A percentile compares a stretch with the other conserved stretches of the same genome.
Evolutionary conservation across 2,888 invertebrate genomes (phyloP).

Genomic region (Melinaea menophilus): DNA sequence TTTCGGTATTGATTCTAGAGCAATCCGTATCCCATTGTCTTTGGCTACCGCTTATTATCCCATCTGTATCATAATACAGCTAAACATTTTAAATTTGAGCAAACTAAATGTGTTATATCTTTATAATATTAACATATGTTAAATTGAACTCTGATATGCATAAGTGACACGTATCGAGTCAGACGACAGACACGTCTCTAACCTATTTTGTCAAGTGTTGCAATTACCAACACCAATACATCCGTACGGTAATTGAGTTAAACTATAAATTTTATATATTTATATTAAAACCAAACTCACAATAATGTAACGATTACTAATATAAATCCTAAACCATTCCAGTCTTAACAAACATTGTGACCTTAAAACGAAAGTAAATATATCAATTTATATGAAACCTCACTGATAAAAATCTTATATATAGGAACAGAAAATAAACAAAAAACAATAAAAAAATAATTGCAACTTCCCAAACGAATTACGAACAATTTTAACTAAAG

Average conservation of each 20-base stretch:
- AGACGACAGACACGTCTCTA: background rate
- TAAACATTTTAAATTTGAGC: slow-evolving; percentile 23
- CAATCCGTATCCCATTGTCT: too few species aligned
- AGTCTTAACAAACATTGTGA: slow-evolving; percentile 14
- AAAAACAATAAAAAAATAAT: slow-evolving; percentile 18
- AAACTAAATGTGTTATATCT: slow-evolving; percentile 20
- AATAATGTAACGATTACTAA: slow-evolving; percentile 1
- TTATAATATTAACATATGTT: slow-evolving; percentile 18
- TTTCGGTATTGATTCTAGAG: too few species aligned
- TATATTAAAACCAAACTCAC: background rate
- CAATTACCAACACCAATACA: too few species aligned
- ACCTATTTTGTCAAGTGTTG: background rate
- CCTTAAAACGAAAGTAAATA: slow-evolving; percentile 12
- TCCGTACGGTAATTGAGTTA: background rate
- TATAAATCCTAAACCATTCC: slow-evolving; percentile 6
- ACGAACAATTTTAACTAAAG: slow-evolving; percentile 24
- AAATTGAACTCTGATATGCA: slow-evolving; percentile 27
- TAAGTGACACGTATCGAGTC: background rate
- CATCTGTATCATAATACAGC: too few species aligned
- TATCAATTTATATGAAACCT: slow-evolving; percentile 11
- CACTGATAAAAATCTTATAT: slow-evolving; percentile 19
- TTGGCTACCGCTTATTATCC: too few species aligned
- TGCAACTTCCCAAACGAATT: slow-evolving; percentile 22
- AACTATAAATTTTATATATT: background rate
- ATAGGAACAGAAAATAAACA: slow-evolving; percentile 22